Evolutionary conservation across 2,797 vertebrate genomes (phyloP).

Genomic region (Poecilia gillii): DNA sequence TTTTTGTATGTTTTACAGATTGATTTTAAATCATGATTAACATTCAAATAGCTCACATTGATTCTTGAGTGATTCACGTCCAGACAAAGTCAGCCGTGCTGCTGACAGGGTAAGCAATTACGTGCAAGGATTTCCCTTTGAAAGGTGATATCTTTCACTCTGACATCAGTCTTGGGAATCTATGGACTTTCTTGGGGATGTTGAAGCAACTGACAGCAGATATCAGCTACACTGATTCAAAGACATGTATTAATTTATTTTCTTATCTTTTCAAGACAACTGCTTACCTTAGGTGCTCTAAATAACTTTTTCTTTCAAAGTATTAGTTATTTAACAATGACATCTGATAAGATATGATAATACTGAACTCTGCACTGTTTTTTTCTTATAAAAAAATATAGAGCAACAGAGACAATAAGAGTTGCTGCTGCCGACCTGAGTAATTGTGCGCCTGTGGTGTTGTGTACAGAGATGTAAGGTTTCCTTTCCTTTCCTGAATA

Average conservation of each 20-base stretch:
- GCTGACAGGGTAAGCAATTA: constrained; percentile 65
- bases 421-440: not conserved
- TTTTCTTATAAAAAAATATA: constrained; percentile 13
- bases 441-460: not conserved
- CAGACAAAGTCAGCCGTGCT: constrained; percentile 38
- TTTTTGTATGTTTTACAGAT: constrained; percentile 2
- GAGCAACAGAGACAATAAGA: not conserved
- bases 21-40: constrained; percentile 41
- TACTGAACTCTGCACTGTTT: constrained; percentile 29
- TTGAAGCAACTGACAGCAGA: constrained; percentile 54
- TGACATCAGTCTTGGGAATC: constrained; percentile 63
- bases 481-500: constrained; percentile 10
- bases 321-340: constrained; percentile 24
- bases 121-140: constrained; percentile 62
- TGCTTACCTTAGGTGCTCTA: constrained; percentile 45
- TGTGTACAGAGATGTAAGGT: constrained; percentile 6
- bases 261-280: constrained; percentile 41
- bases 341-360: constrained; percentile 24
- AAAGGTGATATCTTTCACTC: constrained; percentile 68
- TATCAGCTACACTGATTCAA: constrained; percentile 55
- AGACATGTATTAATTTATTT: constrained; percentile 45
- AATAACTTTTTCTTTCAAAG: constrained; percentile 27
- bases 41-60: constrained; percentile 7
- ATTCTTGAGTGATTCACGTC: constrained; percentile 36
- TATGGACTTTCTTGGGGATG: constrained; percentile 61